Evolutionary conservation across 2,113 vertebrate species (phyloP), one percentile per base, ranked within the genome.

Genomic region (Phocoena phocoena): DNA sequence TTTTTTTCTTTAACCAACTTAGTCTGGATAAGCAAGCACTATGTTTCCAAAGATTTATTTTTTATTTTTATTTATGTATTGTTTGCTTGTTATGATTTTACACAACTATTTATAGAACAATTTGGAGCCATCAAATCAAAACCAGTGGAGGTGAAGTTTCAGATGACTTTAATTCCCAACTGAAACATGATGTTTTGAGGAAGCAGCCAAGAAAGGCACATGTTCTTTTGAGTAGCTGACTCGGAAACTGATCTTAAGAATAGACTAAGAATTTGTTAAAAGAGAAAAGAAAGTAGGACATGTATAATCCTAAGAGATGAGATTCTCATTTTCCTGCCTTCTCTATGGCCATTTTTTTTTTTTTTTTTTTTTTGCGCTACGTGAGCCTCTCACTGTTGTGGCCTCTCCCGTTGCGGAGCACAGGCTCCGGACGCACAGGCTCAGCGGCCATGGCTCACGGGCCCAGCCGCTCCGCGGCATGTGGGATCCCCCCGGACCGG

Each of bases 91-190:
- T 89, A 88, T 60, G n/a, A 47, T 95, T 97, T 96, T 83, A 65
- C 71, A 50, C 15, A 92, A 41, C 76, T 93, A 81, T 89, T 82
- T 96, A 87, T 95, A 89, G 88, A 90, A 90, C 38, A 96, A 79
- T 53, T 14, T 41, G 33, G 3, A 82, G 70, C 63, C 95, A 79
- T 93, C 55, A 95, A 96, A 95, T 89, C 67, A 92, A 97, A 96
- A 31, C 53, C 67, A 85, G 7, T 44, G 44, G 85, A 84, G 25
- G 20, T 62, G 55, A 81, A 31, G 26, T 20, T 85, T 93, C 47
- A 38, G 9, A 85, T 83, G 62, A 4, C n/a, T 95, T 97, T 79
- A 80, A 93, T 86, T 91, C 33, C 36, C 55, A 96, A 80, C 13
- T 80, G 36, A 92, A 96, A 89, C 60, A 63, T 74, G 62, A 58